These are phyloP conservation scores for Nebria ingens DNA, from an alignment of 1,140 invertebrate genomes.

Conservation along the genomic window DNA sequence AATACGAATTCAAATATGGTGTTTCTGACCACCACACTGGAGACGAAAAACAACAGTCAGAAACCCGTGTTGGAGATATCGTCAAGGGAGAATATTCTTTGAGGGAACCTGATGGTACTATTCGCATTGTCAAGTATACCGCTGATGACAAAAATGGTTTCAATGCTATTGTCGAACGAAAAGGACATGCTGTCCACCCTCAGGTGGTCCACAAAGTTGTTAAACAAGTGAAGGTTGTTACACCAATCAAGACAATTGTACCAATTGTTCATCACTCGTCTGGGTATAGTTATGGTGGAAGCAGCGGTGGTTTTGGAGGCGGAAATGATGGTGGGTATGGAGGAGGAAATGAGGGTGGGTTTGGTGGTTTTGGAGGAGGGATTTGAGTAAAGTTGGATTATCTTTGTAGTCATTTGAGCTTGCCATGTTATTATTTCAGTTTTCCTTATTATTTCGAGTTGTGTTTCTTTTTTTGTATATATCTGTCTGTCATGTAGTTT, in stretches of 20 bases:
- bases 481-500: too few species aligned
- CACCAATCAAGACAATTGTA: neutral
- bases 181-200: slow-evolving; percentile 24
- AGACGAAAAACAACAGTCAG: slow-evolving; percentile 40
- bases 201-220: neutral
- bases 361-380: neutral
- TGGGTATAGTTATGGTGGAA: too few species aligned
- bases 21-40: slow-evolving; percentile 41
- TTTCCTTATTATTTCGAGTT: too few species aligned
- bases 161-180: slow-evolving; percentile 40
- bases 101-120: slow-evolving; percentile 44
- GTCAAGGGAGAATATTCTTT: slow-evolving; percentile 37
- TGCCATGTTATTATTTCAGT: too few species aligned
- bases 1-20: slow-evolving; percentile 40
- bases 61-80: slow-evolving; percentile 39
- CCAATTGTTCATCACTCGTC: neutral
- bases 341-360: neutral
- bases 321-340: neutral
- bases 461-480: too few species aligned
- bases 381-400: neutral
- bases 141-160: slow-evolving; percentile 38
- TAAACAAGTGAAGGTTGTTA: too few species aligned
- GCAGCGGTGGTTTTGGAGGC: neutral
- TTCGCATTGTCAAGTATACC: slow-evolving; percentile 37
- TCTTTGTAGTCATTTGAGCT: too few species aligned